Percentiles rank a stretch among this genome's conserved stretches.
Evolutionary conservation across 2,113 vertebrate species (phyloP).

Genomic region (Melanerpes aurifrons): DNA sequence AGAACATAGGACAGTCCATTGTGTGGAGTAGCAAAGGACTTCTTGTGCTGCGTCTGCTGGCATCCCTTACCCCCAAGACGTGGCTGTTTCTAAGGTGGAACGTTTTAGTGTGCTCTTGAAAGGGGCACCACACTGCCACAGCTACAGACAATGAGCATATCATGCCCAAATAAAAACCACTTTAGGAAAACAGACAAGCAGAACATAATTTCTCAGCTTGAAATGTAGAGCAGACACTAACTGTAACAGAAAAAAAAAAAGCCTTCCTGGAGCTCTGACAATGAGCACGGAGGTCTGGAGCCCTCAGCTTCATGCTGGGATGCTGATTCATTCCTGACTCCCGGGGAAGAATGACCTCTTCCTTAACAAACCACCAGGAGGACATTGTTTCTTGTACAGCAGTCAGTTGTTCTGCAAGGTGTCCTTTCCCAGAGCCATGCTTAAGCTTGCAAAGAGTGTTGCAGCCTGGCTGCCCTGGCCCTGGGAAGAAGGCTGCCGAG

Average conservation of each 20-base stretch:
- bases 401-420: neutral
- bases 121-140: neutral
- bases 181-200: slow-evolving; percentile 33
- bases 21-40: slow-evolving; percentile 31
- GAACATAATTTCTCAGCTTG: slow-evolving; percentile 41
- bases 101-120: slow-evolving; percentile 15
- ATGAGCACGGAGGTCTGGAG: slow-evolving; percentile 9
- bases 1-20: slow-evolving; percentile 15
- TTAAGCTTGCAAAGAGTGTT: neutral
- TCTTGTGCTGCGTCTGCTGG: slow-evolving; percentile 6
- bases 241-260: neutral
- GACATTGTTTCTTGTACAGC: neutral
- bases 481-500: neutral
- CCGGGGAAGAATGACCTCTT: neutral
- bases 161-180: slow-evolving; percentile 30
- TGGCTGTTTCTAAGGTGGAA: slow-evolving; percentile 47
- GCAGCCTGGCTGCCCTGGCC: neutral
- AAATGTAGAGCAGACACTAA: slow-evolving; percentile 13
- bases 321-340: neutral
- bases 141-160: slow-evolving; percentile 37
- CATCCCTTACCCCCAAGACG: neutral
- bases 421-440: neutral
- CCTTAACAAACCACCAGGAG: neutral
- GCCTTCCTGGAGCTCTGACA: neutral
- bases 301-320: neutral